A percentile compares a stretch with the other conserved stretches of the same genome.
Conservation (phyloP, 2,797 vertebrate genomes). For the Gastrophryne carolinensis region DNA sequence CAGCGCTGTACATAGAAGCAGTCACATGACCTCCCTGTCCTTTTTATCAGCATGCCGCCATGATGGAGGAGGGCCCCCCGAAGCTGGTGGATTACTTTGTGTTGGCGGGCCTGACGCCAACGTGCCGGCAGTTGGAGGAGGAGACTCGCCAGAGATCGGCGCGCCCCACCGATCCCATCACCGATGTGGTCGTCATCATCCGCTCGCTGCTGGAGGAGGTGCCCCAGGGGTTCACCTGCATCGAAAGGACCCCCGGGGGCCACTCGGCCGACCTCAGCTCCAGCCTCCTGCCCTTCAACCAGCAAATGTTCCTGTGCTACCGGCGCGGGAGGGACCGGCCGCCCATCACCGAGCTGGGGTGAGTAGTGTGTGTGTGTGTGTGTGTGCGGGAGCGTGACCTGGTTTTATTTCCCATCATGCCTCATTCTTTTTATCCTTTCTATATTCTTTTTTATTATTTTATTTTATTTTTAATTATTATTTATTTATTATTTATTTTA, state of each 20-base stretch:
- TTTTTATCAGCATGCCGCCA: constrained; percentile 67
- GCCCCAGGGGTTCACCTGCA: constrained; percentile 93
- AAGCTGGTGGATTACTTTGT: constrained; percentile 96
- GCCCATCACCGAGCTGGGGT: constrained; percentile 88
- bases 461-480: too few relatives aligned
- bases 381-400: not conserved
- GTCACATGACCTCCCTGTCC: too few relatives aligned
- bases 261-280: constrained; percentile 87
- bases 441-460: too few relatives aligned
- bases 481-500: too few relatives aligned
- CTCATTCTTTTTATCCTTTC: not conserved
- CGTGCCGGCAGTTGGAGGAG: constrained; percentile 73
- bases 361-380: constrained; percentile 37
- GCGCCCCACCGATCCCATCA: constrained; percentile 80
- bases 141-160: constrained; percentile 68
- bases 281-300: constrained; percentile 87
- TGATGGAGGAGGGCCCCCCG: constrained; percentile 90
- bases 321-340: constrained; percentile 83
- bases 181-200: constrained; percentile 85
- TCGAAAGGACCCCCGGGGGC: constrained; percentile 81
- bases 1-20: too few relatives aligned
- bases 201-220: constrained; percentile 88
- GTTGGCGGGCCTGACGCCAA: constrained; percentile 81
- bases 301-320: constrained; percentile 90
- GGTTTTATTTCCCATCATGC: not conserved